These are phyloP conservation scores for Bombus confusus DNA, from an alignment of 1,140 invertebrate species.

Conservation along the genomic window DNA sequence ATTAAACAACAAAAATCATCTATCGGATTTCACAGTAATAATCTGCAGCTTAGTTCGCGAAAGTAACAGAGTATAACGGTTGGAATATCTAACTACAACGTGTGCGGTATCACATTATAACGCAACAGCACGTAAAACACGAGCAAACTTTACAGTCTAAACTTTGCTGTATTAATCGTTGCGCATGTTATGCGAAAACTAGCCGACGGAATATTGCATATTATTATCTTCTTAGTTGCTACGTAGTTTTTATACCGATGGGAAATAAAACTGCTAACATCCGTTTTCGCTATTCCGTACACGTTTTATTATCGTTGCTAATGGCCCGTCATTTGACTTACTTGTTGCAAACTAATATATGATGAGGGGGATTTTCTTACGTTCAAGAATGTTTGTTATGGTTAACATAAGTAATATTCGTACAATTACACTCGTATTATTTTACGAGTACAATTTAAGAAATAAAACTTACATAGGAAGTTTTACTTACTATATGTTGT, in stretches of 20 bases:
- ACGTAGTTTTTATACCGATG: background rate
- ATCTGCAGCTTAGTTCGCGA: constrained; percentile 1
- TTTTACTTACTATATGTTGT: too few species aligned
- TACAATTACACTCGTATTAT: too few species aligned
- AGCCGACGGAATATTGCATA: background rate
- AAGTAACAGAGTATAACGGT: background rate
- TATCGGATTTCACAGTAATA: background rate
- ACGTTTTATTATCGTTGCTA: too few species aligned
- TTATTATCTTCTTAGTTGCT: constrained; percentile 23
- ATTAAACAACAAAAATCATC: background rate
- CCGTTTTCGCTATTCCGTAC: too few species aligned
- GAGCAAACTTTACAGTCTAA: constrained; percentile 28
- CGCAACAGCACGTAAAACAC: constrained; percentile 25
- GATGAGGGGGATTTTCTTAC: too few species aligned
- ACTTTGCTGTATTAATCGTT: constrained; percentile 35
- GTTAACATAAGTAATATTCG: too few species aligned
- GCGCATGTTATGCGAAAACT: constrained; percentile 3
- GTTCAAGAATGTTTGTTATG: too few species aligned
- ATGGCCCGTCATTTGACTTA: too few species aligned
- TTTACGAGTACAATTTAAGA: too few species aligned
- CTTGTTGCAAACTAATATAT: too few species aligned
- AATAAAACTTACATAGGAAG: too few species aligned
- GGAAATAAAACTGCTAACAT: background rate
- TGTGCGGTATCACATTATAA: constrained; percentile 28
- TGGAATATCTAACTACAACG: constrained; percentile 20